Conservation (phyloP, 2,797 vertebrate genomes). For the Arnoldichthys spilopterus region DNA sequence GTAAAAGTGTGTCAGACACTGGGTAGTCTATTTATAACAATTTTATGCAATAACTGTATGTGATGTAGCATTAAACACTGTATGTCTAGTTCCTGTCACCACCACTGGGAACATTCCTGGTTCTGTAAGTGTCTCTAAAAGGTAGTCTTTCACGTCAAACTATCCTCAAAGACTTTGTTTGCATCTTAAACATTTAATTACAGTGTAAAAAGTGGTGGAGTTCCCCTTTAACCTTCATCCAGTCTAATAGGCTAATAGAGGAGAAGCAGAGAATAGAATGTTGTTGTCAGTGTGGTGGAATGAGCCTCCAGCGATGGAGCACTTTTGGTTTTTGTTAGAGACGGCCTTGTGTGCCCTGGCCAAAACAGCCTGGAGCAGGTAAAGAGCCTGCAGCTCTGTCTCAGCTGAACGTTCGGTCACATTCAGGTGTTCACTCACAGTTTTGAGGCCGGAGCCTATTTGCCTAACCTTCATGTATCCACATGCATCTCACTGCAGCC, state of each 20-base stretch:
- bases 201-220: neutral
- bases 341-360: conserved; percentile 18
- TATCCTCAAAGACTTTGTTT: neutral
- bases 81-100: neutral
- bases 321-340: conserved; percentile 28
- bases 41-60: neutral
- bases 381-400: conserved; percentile 36
- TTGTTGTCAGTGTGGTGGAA: conserved; percentile 12
- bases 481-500: conserved; percentile 14
- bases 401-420: conserved; percentile 21
- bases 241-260: neutral
- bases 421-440: conserved; percentile 38
- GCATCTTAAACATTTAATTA: neutral
- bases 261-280: neutral
- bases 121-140: neutral
- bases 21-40: neutral
- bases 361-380: conserved; percentile 23
- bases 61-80: neutral
- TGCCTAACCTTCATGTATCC: conserved; percentile 49
- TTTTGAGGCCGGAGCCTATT: conserved; percentile 41
- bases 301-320: neutral
- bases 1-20: no score
- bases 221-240: conserved; percentile 4
- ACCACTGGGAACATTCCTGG: neutral
- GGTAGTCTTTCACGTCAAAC: neutral